Base-by-base conservation (phyloP, 2,797 vertebrate species). In the Cuculus canorus region DNA sequence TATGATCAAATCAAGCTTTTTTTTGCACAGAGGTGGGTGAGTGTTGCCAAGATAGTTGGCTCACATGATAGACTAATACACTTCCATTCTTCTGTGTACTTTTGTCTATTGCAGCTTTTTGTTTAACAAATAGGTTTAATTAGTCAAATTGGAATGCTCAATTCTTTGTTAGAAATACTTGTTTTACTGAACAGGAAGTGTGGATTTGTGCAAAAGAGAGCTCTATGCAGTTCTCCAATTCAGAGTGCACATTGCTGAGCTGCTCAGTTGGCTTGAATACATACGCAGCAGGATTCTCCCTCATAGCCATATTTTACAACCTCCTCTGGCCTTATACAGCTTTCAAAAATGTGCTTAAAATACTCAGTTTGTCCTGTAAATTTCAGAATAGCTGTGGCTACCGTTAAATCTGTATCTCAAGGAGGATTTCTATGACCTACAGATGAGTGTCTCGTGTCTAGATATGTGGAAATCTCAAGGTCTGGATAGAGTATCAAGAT, bases 361-460 rank as follows among this genome's bases (percentile, higher is more conserved):
- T 5, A 15, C 10, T 13, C 13, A 35, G 10, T 37, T 82, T 86
- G 9, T 60, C 23, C 23, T 2, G 6, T 23, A n/a, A 82, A 75
- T 43, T 47, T 79, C 33, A 56, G 47, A 50, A 8, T 6, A 63
- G 15, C 28, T 30, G n/a, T 64, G 30, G 13, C 18, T 60, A n/a
- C n/a, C n/a, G n/a, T n/a, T n/a, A n/a, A n/a, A 7, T 5, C 60
- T 61, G 6, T 16, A 6, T 27, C 24, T 5, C 14, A 17, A 37
- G 27, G 16, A 43, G 6, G 6, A 1, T 43, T 69, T 71, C 27
- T 25, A 1, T 91, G 50, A 47, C 13, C 12, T 39, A 4, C 22
- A 9, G 50, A 15, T 39, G 50, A 61, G 3, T 12, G 5, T 13
- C 0, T 35, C 6, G 43, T 0, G 2, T 17, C 7, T 21, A 5